A percentile compares a stretch with the other conserved stretches of the same genome.
These are phyloP conservation scores for Stylophora pistillata DNA, from an alignment of 64 coral and sea anemone genomes.

Conservation along the genomic window DNA sequence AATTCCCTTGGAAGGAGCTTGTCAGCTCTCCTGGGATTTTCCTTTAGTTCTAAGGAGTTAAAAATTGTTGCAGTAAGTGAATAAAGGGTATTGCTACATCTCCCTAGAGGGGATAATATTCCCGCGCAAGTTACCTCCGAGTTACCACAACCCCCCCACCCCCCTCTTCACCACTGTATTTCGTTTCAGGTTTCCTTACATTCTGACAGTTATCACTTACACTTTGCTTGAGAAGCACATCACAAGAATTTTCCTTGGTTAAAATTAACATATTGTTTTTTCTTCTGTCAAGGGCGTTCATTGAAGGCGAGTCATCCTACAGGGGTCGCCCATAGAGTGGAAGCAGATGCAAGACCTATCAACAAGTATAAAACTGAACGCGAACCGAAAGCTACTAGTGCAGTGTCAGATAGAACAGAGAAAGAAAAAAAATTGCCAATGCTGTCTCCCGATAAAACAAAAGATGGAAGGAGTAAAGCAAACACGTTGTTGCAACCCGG, in stretches of 20 bases:
- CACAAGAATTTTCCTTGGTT: not conserved
- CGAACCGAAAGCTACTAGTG: not conserved
- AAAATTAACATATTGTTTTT: not conserved
- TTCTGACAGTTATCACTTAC: no score
- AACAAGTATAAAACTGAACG: not conserved
- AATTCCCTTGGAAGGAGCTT: not conserved
- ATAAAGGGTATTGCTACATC: no score
- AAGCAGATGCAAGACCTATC: slow-evolving; percentile 31
- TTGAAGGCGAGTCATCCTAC: not conserved
- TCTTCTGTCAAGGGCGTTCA: not conserved
- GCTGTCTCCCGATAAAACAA: not conserved
- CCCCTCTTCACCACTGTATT: not conserved
- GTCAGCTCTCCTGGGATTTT: no score
- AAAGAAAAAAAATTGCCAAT: not conserved
- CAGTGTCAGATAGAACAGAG: not conserved
- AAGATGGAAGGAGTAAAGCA: not conserved
- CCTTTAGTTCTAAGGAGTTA: no score
- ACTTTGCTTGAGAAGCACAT: not conserved
- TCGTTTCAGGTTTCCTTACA: not conserved
- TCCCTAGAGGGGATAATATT: no score
- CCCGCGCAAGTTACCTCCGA: not conserved
- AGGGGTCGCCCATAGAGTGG: not conserved
- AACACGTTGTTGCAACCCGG: not conserved
- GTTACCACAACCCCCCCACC: not conserved
- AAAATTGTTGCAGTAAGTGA: no score